Conservation (phyloP, 2,888 invertebrate species). For the Physocephala rufipes region DNA sequence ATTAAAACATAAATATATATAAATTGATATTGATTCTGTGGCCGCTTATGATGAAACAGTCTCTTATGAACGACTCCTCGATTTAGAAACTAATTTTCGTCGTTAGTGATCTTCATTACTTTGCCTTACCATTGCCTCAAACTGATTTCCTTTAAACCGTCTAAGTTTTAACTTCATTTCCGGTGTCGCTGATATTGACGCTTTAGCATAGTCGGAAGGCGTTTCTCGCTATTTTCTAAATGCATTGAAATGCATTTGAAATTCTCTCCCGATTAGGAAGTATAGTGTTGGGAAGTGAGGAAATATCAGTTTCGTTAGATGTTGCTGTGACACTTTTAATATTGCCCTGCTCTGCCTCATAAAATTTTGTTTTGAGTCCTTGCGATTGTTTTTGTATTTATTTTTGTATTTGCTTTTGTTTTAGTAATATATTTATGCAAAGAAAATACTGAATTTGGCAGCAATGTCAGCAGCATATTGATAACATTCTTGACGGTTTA, state of each 20-base stretch:
- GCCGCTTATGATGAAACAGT: no score
- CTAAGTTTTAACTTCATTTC: constrained; percentile 10
- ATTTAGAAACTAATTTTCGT: no score
- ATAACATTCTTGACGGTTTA: background rate
- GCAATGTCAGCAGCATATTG: constrained; percentile 8
- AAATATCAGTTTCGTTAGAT: background rate
- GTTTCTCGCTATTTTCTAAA: background rate
- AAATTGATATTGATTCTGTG: no score
- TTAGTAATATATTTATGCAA: background rate
- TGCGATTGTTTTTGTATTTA: no score
- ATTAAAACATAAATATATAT: no score
- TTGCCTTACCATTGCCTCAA: background rate
- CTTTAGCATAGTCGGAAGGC: constrained; percentile 15
- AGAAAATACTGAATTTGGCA: constrained; percentile 13
- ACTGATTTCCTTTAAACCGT: constrained; percentile 14
- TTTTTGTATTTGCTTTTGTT: constrained; percentile 19
- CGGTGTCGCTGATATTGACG: constrained; percentile 4
- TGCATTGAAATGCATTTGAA: background rate
- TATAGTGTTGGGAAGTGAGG: background rate
- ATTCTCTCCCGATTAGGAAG: background rate
- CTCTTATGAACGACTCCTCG: no score
- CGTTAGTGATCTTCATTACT: constrained; percentile 17
- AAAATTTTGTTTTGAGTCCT: no score
- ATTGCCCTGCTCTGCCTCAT: background rate
- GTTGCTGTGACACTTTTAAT: background rate